phyloP scores from a whole-genome alignment of 2,888 invertebrate species.

The Caenorhabditis sulstoni region DNA sequence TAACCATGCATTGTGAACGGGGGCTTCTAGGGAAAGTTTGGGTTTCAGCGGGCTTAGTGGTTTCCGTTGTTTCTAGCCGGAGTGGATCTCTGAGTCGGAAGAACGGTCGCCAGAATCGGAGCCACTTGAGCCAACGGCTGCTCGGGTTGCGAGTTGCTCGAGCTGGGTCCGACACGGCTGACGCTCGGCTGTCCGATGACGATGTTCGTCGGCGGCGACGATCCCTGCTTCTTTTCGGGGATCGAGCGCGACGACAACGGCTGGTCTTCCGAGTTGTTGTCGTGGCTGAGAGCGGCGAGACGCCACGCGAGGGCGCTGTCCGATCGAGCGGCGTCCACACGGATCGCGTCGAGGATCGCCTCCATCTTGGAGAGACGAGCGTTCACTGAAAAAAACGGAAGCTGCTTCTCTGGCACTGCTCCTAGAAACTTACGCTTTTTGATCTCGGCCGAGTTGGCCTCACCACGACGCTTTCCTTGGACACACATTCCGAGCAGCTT shows the following conservation, averaged over 20 bases:
- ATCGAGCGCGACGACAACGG: background rate
- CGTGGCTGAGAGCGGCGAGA: conserved; percentile 17
- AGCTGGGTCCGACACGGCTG: conserved; percentile 13
- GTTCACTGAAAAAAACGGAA: conserved; percentile 29
- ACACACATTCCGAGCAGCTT: conserved; percentile 21
- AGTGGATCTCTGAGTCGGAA: conserved; percentile 42
- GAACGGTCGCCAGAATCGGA: conserved; percentile 48
- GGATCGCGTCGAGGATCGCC: conserved; percentile 15
- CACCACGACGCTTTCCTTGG: conserved; percentile 22
- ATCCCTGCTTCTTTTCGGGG: conserved; percentile 25
- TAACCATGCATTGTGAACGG: background rate
- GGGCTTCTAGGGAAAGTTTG: too few species aligned
- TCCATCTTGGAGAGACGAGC: conserved; percentile 31
- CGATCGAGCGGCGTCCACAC: conserved; percentile 6
- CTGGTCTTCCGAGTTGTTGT: conserved; percentile 4
- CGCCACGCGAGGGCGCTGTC: conserved; percentile 16
- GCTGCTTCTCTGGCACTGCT: background rate
- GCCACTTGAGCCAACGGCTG: conserved; percentile 11
- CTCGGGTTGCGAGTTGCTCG: conserved; percentile 1
- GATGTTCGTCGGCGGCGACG: conserved; percentile 30
- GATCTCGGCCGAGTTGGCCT: conserved; percentile 3
- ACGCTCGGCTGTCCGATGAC: conserved; percentile 34
- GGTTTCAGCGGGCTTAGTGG: background rate
- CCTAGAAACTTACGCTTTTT: conserved; percentile 14
- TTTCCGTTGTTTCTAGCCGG: conserved; percentile 14